A percentile compares a stretch with the other conserved stretches of the same genome.
Evolutionary conservation across 2,888 invertebrate genomes (phyloP).

Genomic region (Dorcus hopei): DNA sequence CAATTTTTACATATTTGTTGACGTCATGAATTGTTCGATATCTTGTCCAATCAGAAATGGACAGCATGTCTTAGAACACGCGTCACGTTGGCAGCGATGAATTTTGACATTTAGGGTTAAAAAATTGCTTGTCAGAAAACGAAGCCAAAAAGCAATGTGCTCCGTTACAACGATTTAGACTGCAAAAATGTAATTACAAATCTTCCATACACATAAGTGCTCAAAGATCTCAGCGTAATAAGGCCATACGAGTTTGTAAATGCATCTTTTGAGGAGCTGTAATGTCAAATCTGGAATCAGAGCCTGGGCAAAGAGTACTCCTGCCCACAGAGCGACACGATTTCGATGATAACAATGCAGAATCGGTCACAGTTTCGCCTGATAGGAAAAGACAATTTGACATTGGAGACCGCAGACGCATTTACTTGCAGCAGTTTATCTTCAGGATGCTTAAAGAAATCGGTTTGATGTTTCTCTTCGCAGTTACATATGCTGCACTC

Average conservation of each 20-base stretch:
- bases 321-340: conserved; percentile 10
- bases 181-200: too few relatives aligned
- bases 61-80: too few relatives aligned
- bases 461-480: conserved; percentile 61
- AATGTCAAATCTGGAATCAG: conserved; percentile 12
- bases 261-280: conserved; percentile 8
- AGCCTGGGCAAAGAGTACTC: conserved; percentile 10
- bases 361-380: background rate
- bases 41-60: too few relatives aligned
- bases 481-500: conserved; percentile 67
- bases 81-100: too few relatives aligned
- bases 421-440: conserved; percentile 3
- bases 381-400: background rate
- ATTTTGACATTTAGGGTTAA: background rate
- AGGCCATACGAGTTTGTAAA: background rate
- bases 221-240: background rate
- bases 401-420: conserved; percentile 4
- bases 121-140: background rate
- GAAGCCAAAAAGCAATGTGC: background rate
- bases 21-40: too few relatives aligned
- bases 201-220: too few relatives aligned
- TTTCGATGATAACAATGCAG: conserved; percentile 10
- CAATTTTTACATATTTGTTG: too few relatives aligned
- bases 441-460: conserved; percentile 53
- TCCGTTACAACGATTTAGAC: too few relatives aligned